Conservation (phyloP, 2,113 vertebrate species). For the Egretta garzetta region DNA sequence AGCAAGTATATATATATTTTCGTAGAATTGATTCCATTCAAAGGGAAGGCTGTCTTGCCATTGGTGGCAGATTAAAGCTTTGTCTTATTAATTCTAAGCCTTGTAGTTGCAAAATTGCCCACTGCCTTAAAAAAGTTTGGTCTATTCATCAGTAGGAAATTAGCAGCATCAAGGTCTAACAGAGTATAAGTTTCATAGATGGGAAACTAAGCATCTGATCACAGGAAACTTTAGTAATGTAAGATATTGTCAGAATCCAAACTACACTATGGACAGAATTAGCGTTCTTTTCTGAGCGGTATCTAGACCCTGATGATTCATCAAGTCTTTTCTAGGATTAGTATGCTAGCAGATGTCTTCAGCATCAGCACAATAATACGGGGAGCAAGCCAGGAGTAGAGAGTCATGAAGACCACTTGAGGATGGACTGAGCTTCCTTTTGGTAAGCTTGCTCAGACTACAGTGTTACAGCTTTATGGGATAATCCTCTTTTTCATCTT, state of each 20-base stretch:
- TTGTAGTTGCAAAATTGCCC: background rate
- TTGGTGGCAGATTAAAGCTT: background rate
- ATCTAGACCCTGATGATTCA: background rate
- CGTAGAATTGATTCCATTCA: background rate
- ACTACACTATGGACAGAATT: background rate
- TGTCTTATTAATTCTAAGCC: background rate
- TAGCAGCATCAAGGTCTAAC: background rate
- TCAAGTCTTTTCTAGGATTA: background rate
- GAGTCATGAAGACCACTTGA: background rate
- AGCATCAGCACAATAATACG: background rate
- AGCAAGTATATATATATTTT: background rate
- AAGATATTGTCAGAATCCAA: background rate
- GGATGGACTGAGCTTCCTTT: background rate
- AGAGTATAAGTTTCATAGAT: background rate
- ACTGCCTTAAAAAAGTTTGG: background rate
- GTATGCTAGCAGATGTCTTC: background rate
- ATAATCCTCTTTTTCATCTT: background rate
- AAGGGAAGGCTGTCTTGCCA: background rate
- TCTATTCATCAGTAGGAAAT: background rate
- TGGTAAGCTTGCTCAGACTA: background rate
- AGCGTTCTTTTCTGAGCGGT: background rate
- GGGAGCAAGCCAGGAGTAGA: background rate
- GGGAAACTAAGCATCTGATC: background rate
- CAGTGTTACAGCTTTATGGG: background rate
- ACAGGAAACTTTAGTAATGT: background rate